Base-by-base conservation (phyloP, 2,888 invertebrate species). In the Hypercompe scribonia region DNA sequence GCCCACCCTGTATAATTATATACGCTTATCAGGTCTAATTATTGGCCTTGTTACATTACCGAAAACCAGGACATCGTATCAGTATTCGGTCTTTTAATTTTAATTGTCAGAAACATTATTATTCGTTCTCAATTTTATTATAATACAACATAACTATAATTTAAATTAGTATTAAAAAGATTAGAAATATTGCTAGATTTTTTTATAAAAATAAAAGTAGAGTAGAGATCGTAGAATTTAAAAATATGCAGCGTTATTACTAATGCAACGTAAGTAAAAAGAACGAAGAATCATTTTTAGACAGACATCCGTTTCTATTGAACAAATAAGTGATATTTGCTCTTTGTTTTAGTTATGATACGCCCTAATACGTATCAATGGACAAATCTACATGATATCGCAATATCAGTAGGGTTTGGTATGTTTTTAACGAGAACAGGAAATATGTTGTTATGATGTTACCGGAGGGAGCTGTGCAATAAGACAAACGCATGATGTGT, bases 381-480 rank as follows among this genome's bases (percentile, higher is more conserved):
- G 24, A n/a, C 18, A 13, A 31, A 31, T 61, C 31, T 31, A 7
- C 31, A 61, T 61, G 58, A 15, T 61, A 13, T 31, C n/a, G 58
- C 15, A 5, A 31, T 66, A 42, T 66, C 31, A 24, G 50, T 46
- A 46, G 50, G 33, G 33, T 5, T 3, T 28, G 39, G 13, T 36
- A 68, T 15, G n/a, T 68, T 36, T 31, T 36, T 39, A 61, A 18
- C 39, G 36, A 68, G 18, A 67, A 3, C 3, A 68, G 68, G 68
- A 68, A 58, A 68, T 33, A 24, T 0, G 13, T 68, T 36, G 61
- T 68, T 68, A 61, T 68, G 39, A 21, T 24, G 68, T 4, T 58
- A 39, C 58, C 31, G 39, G 5, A 39, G 68, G 68, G 58, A 28
- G 21, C 58, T n/a, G 42, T 11, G 34, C 28, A 50, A 33, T n/a